These are phyloP conservation scores for Callocephalon fimbriatum DNA, from an alignment of 2,113 vertebrate genomes.

Conservation along the genomic window DNA sequence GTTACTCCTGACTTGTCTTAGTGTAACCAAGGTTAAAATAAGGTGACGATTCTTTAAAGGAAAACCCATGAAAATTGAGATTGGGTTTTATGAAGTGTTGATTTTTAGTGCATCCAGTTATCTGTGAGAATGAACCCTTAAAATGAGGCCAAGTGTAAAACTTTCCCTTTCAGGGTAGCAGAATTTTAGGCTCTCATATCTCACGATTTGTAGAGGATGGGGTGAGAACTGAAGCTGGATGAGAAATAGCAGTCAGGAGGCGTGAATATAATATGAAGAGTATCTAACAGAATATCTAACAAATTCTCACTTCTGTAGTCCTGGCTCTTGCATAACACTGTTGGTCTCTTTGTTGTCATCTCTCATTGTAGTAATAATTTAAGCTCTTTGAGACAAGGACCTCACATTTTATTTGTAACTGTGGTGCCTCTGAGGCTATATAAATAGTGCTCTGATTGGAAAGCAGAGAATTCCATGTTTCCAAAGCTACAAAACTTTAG, in stretches of 20 bases:
- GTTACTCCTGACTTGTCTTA: neutral
- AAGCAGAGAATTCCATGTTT: neutral
- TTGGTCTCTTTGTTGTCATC: neutral
- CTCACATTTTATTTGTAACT: neutral
- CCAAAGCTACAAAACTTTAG: neutral
- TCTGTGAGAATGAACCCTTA: neutral
- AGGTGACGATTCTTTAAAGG: neutral
- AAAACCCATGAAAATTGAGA: neutral
- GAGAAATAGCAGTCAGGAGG: neutral
- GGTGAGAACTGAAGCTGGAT: neutral
- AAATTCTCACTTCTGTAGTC: neutral
- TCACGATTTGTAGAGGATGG: neutral
- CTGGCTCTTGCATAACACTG: neutral
- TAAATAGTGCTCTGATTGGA: neutral
- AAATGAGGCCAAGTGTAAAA: neutral
- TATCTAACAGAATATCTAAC: neutral
- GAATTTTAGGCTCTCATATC: neutral
- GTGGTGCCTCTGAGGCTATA: neutral
- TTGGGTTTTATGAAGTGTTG: neutral
- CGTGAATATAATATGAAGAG: neutral
- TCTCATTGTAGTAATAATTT: neutral
- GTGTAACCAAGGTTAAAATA: neutral
- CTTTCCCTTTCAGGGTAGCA: neutral
- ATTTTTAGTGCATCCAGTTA: neutral
- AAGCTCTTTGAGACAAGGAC: neutral